Evolutionary conservation across 2,113 vertebrate species (phyloP), one percentile per base, ranked within the genome.

Genomic region (Lathamus discolor): DNA sequence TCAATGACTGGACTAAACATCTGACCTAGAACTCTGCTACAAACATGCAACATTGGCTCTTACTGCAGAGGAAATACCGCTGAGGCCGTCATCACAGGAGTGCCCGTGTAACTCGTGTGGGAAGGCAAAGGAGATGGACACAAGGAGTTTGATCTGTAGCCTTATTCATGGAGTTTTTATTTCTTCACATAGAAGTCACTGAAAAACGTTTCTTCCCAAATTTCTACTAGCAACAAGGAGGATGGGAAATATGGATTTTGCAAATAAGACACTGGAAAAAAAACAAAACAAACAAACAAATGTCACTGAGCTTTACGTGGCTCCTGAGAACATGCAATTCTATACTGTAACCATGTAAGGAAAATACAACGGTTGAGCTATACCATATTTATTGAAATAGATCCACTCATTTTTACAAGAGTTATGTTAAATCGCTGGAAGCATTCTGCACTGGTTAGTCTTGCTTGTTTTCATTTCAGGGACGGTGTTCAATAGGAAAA

Each of bases 111-210:
- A 89, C 96, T 96, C 90, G 5, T 92, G 96, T 95, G 96, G 96
- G 95, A 97, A 96, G 96, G 97, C 96, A 72, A 96, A 93, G 90
- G 96, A 98, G 98, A 97, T 98, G 96, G 96, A 97, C 96, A 69
- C 97, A 95, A 96, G 68, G 97, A 98, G 97, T 97, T 97, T 98
- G 98, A 98, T 97, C 98, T 98, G 97, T 98, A 99, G 99, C 99
- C 99, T 99, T 99, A 99, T 98, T 98, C 97, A 97, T 97, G 98
- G 97, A 98, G 93, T 96, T 97, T 98, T 98, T 97, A 95, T 98
- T 98, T 98, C 98, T 98, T 98, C 97, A 97, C 95, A 20, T 95
- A 97, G 95, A 97, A 98, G 97, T 96, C 93, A 95, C 86, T 93
- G 96, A 84, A 97, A 95, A 97, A 97, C 68, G 11, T 97, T 98